phyloP scores from a whole-genome alignment of 2,888 invertebrate species.

The Caenorhabditis japonica region DNA sequence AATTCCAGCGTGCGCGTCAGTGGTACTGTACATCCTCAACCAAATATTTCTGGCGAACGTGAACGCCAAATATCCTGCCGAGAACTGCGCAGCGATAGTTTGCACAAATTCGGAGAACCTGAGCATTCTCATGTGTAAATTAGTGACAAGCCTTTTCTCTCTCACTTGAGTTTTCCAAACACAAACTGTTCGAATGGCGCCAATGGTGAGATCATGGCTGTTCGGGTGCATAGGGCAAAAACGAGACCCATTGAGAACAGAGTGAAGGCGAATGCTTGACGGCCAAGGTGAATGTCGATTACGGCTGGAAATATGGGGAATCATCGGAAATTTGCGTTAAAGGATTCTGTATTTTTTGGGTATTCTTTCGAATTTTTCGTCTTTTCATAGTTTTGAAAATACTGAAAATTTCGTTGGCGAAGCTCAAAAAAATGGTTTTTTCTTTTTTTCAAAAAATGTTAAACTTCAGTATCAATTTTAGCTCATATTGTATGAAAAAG shows the following conservation, averaged over 20 bases:
- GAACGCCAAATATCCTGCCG: constrained; percentile 39
- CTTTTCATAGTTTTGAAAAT: no score
- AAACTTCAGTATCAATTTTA: no score
- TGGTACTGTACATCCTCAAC: constrained; percentile 26
- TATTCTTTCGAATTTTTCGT: no score
- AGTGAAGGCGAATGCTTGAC: constrained; percentile 55
- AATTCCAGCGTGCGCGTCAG: constrained; percentile 23
- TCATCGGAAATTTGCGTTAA: no score
- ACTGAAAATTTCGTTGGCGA: no score
- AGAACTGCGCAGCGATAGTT: constrained; percentile 37
- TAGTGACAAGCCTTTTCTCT: no score
- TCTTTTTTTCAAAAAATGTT: no score
- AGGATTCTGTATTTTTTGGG: no score
- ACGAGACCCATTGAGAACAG: constrained; percentile 50
- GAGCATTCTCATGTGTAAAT: no score
- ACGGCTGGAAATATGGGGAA: constrained; percentile 51
- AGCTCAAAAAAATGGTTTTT: no score
- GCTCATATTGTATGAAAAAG: no score
- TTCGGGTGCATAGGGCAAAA: constrained; percentile 52
- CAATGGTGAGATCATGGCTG: constrained; percentile 53
- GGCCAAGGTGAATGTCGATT: constrained; percentile 56
- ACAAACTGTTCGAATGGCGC: constrained; percentile 50
- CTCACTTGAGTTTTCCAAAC: constrained; percentile 41
- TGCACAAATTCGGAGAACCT: constrained; percentile 29
- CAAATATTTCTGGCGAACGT: constrained; percentile 43